A percentile compares a stretch with the other conserved stretches of the same genome.
Conservation (phyloP, 92 coral and sea anemone species). For the Umimayanthus kanabou region DNA sequence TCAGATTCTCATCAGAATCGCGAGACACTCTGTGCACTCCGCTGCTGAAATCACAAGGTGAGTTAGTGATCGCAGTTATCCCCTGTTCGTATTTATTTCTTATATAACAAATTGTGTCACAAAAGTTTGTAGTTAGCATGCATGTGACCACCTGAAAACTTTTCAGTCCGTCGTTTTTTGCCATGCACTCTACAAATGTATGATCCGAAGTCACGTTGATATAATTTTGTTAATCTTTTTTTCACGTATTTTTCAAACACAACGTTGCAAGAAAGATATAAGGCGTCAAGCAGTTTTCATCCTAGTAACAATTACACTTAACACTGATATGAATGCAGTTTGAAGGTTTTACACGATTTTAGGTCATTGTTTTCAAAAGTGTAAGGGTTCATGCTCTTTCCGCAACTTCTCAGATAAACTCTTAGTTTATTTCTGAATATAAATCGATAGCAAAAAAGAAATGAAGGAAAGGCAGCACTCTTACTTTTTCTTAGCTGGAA, state of each 20-base stretch:
- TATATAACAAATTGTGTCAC: neutral
- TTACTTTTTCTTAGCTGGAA: too few relatives aligned
- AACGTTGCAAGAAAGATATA: too few relatives aligned
- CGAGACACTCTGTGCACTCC: slow-evolving; percentile 83
- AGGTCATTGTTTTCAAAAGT: too few relatives aligned
- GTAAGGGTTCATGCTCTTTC: neutral
- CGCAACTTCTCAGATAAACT: neutral
- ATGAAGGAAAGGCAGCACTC: neutral
- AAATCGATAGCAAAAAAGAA: neutral
- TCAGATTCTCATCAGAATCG: slow-evolving; percentile 73
- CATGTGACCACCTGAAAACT: neutral
- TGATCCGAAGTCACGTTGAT: neutral
- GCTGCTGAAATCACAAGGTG: slow-evolving; percentile 68
- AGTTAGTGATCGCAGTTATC: neutral
- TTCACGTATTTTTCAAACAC: neutral
- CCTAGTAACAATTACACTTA: neutral
- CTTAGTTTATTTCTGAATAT: neutral
- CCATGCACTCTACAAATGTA: neutral
- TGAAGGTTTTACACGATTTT: neutral
- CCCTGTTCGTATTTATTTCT: neutral
- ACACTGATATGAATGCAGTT: neutral
- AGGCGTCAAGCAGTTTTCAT: neutral
- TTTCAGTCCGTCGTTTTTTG: neutral
- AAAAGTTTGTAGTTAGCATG: neutral
- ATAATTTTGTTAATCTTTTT: too few relatives aligned